Base-by-base conservation (phyloP, 2,797 vertebrate species). In the Sebastes variabilis region DNA sequence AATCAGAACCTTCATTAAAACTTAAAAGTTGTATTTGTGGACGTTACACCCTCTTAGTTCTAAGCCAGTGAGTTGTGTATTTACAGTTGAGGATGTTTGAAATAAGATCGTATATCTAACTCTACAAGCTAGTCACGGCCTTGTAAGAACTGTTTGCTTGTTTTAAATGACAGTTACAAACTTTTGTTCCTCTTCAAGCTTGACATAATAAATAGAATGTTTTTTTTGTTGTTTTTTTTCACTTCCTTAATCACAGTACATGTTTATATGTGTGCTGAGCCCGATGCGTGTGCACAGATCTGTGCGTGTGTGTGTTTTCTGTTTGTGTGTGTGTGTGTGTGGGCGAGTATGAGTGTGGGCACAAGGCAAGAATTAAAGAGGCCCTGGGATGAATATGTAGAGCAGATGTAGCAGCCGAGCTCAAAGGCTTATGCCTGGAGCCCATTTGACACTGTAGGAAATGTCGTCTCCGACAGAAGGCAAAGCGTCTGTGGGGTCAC, bases 301-400 rank as follows among this genome's bases (percentile, higher is more conserved):
- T 74, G 52, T 77, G 79, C 62, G 70, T 79, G 77, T 86, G 77
- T 86, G 77, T 79, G 70, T 79, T 75, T 61, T 83, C 49, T 81
- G 38, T 74, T 46, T 75, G 56, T 81, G 79, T 78, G 73, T 86
- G 79, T 78, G 73, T 86, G 80, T 76, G 79, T 42, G 65, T 2
- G 54, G 6, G 61, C 32, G 70, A 66, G 81, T 59, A 72, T 66
- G 82, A 89, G 89, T 90, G 88, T 88, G 92, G 88, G 90, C 79
- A 84, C 77, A 25, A 72, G 73, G 84, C 66, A 87, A 77, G 81
- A 90, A 92, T 92, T 92, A 92, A 94, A 94, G 89, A 90, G 91
- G 88, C 89, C 85, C 93, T 49, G 68, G 71, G 83, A 91, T 92
- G 93, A 94, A 95, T 94, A 93, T 94, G 92, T 88, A 94, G 90